Evolutionary conservation across 30 jellyfish, hydroid and myxozoan genomes (phyloP).

Genomic region (Catostylus mosaicus): DNA sequence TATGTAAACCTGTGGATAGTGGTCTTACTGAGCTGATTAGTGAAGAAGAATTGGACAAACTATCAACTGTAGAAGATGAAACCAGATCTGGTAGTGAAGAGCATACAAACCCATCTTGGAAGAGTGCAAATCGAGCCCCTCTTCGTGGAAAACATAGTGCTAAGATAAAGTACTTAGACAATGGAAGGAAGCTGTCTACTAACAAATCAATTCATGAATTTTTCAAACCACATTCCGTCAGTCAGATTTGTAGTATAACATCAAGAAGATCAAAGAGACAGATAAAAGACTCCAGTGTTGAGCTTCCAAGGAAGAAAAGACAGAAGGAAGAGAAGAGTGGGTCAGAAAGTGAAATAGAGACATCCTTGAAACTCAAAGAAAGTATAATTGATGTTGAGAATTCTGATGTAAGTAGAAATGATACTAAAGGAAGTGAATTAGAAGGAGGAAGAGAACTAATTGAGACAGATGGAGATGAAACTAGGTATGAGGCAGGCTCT

Average conservation of each 20-base stretch:
- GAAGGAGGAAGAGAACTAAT: not conserved
- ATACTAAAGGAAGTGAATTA: not conserved
- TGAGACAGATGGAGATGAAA: too few species aligned
- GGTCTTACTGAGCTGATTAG: not conserved
- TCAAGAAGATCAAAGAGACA: constrained; percentile 34
- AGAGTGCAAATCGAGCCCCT: constrained; percentile 1
- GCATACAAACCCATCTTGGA: constrained; percentile 12
- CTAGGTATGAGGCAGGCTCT: too few species aligned
- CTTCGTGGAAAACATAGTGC: not conserved
- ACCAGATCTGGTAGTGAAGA: not conserved
- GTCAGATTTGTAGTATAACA: not conserved
- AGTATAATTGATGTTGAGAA: not conserved
- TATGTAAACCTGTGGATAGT: not conserved
- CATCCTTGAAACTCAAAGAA: not conserved
- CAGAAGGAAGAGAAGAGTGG: not conserved
- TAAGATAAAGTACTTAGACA: constrained; percentile 23
- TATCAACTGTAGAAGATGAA: not conserved
- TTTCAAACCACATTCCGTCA: constrained; percentile 7
- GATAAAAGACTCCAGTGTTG: not conserved
- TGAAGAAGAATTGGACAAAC: not conserved
- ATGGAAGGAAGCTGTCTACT: not conserved
- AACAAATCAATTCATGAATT: constrained; percentile 25
- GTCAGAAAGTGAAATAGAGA: not conserved
- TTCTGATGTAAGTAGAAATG: not conserved
- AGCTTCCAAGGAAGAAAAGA: constrained; percentile 1